A percentile compares a stretch with the other conserved stretches of the same genome.
Evolutionary conservation across 2,113 vertebrate species (phyloP).

Genomic region (Mystacornis crossleyi): DNA sequence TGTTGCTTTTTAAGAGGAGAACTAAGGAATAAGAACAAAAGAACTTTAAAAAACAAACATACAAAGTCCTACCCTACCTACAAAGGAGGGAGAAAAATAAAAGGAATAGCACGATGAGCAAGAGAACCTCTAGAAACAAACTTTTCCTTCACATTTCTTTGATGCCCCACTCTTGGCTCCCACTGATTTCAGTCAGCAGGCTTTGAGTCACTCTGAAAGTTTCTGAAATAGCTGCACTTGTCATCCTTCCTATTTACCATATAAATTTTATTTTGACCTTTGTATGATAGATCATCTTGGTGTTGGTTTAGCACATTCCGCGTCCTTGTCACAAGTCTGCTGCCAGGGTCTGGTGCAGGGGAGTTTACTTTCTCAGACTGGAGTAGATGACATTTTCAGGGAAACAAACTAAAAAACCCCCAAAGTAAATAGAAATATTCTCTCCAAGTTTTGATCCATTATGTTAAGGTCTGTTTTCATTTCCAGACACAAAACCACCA

Average conservation of each 20-base stretch:
- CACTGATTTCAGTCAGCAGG: neutral
- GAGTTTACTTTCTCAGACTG: neutral
- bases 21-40: neutral
- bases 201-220: neutral
- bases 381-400: neutral
- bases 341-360: neutral
- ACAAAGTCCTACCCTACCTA: neutral
- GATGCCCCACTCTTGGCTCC: neutral
- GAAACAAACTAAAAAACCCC: neutral
- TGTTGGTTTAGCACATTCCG: neutral
- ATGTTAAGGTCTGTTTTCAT: neutral
- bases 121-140: neutral
- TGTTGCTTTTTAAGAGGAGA: neutral
- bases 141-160: neutral
- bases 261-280: constrained; percentile 2
- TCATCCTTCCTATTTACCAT: neutral
- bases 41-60: neutral
- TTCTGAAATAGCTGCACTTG: neutral
- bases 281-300: neutral
- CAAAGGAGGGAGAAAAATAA: neutral
- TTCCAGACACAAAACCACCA: neutral
- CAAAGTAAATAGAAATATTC: neutral
- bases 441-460: neutral
- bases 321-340: neutral
- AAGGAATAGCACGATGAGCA: neutral